Percentiles rank a stretch among this genome's conserved stretches.
Evolutionary conservation across 2,888 invertebrate genomes (phyloP).

Genomic region (Apodemia zela): DNA sequence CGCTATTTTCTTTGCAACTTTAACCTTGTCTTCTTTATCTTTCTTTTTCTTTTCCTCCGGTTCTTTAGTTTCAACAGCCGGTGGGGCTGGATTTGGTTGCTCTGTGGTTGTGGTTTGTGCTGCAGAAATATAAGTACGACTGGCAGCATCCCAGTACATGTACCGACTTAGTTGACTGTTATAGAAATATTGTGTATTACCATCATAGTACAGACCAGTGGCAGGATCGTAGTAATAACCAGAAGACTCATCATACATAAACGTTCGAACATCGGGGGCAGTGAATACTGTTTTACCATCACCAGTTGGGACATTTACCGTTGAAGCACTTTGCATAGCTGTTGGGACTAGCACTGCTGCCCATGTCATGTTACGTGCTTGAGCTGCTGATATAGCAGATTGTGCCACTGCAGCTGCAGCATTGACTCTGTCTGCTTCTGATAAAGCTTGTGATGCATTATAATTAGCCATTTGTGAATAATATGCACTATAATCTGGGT

Average conservation of each 20-base stretch:
- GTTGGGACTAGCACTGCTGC: constrained; percentile 76
- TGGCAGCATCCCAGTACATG: constrained; percentile 95
- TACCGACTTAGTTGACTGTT: constrained; percentile 95
- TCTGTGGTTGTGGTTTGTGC: constrained; percentile 43
- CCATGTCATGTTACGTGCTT: constrained; percentile 72
- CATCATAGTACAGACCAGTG: constrained; percentile 97
- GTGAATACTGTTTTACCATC: constrained; percentile 85
- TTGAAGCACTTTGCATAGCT: constrained; percentile 57
- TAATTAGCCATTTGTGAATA: constrained; percentile 59
- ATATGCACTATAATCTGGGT: constrained; percentile 55
- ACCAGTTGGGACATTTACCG: constrained; percentile 76
- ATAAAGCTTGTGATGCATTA: constrained; percentile 85
- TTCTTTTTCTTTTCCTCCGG: constrained; percentile 84
- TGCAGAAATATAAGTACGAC: constrained; percentile 82
- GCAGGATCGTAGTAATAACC: constrained; percentile 97
- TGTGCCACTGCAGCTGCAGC: constrained; percentile 94
- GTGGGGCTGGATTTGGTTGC: constrained; percentile 54
- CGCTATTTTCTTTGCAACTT: constrained; percentile 98
- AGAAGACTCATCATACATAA: constrained; percentile 95
- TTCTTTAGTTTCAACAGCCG: constrained; percentile 58
- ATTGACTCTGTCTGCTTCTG: constrained; percentile 87
- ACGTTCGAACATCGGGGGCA: constrained; percentile 93
- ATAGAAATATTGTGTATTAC: constrained; percentile 97
- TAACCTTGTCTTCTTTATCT: constrained; percentile 94
- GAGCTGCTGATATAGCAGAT: constrained; percentile 86